Percentiles rank a stretch among this genome's conserved stretches.
Conservation (phyloP, 2,797 vertebrate genomes). For the Threskiornis aethiopicus region DNA sequence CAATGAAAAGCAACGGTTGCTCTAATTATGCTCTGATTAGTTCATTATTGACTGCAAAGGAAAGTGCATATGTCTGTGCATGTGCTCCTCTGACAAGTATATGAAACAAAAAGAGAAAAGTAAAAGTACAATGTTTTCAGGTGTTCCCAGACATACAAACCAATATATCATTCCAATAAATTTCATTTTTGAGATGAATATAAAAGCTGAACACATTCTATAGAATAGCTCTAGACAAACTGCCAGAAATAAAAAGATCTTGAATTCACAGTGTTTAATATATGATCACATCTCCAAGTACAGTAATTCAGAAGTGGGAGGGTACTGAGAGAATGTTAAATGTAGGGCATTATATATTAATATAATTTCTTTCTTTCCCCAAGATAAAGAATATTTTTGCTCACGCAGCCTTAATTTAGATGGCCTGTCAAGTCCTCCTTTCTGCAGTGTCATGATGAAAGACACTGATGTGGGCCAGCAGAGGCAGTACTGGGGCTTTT, state of each 20-base stretch:
- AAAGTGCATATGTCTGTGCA: background rate
- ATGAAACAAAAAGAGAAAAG: background rate
- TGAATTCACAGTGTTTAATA: conserved; percentile 5
- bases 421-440: conserved; percentile 25
- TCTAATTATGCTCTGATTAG: conserved; percentile 40
- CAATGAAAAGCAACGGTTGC: background rate
- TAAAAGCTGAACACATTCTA: background rate
- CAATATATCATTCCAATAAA: background rate
- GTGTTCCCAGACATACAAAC: background rate
- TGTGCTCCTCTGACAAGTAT: background rate
- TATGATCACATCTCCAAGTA: conserved; percentile 1
- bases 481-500: background rate
- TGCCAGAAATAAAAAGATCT: background rate
- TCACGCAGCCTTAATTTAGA: background rate
- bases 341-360: conserved; percentile 31
- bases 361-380: conserved; percentile 47
- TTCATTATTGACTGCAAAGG: background rate
- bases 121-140: background rate
- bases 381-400: conserved; percentile 34
- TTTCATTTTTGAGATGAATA: background rate
- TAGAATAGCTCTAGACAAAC: background rate
- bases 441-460: conserved; percentile 11
- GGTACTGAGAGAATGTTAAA: conserved; percentile 40
- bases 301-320: conserved; percentile 31
- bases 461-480: background rate